Base-by-base conservation (phyloP, 2,888 invertebrate species). In the Acleris literana region DNA sequence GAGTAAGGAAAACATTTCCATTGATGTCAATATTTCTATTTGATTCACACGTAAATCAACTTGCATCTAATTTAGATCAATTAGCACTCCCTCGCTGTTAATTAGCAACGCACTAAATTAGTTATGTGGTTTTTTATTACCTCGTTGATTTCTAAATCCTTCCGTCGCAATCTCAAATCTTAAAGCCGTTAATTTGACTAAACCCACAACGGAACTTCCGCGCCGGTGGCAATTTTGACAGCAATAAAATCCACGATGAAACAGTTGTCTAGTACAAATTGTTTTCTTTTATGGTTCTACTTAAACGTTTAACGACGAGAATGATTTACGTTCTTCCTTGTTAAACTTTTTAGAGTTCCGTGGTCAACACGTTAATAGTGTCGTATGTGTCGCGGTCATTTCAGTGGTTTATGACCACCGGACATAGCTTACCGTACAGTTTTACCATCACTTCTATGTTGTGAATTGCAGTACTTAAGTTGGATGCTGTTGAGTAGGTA, bases 191-290 rank as follows among this genome's bases (percentile, higher is more conserved):
- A 64, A 64, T 25, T 59, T 53, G 20, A 60, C 54, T 61, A 51
- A 60, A 60, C 55, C 64, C 55, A 65, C 60, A 61, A 56, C 44
- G 66, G 61, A 66, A 62, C 48, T 62, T 54, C 55, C 51, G 51
- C n/a, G 43, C 44, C 60, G 55, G 65, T 65, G 65, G 65, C 65
- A 61, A 55, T 55, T 65, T 65, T 56, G 65, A 61, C 60, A 65
- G 49, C 60, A 25, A 52, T 60, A 60, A 64, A 64, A 29, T 60
- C 25, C 54, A 61, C 60, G 51, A 56, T 60, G 56, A 60, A 65
- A 65, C 65, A 65, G 66, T 62, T 62, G 66, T 66, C 52, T 52
- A 44, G 46, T 62, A 66, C 66, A 66, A 66, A 66, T 66, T 66
- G 66, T 66, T 66, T 66, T 66, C 62, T 66, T 66, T 66, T 62